Base-by-base conservation (phyloP, 2,888 invertebrate genomes). In the Drosophila nr. medialis region DNA sequence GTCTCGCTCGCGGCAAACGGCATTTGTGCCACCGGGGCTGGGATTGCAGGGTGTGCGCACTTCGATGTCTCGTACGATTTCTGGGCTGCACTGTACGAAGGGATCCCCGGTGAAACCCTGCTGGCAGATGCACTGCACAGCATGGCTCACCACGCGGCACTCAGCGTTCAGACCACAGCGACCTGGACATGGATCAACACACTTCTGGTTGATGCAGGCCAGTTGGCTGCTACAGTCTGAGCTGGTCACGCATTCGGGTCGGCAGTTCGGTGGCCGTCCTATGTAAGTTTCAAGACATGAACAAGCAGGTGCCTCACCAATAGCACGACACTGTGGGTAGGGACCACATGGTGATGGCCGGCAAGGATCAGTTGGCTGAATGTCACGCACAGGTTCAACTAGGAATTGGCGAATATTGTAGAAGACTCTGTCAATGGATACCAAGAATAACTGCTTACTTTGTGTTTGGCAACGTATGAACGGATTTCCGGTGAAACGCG, bases 311-410 rank as follows among this genome's bases (percentile, higher is more conserved):
- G 95, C 94, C 48, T 95, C 95, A 54, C 95, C 95, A 15, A 94
- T 93, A 75, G 95, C 94, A 90, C 95, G 95, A 86, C 97, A 97
- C 88, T 96, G 94, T 1, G 96, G 94, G 91, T 96, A 95, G 1
- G 96, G 95, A n/a, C 97, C 97, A 91, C 97, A 97, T 1, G 97
- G 97, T 42, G 96, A 96, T 60, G 96, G 96, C 63, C 94, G 93
- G 88, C 97, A 97, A n/a, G 96, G 96, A 86, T 96, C 95, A 36
- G 94, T 92, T 34, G 93, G 93, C 60, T 93, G 88, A 67, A 92
- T 80, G 81, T 93, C 92, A 49, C 92, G 91, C 77, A 93, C 93
- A 27, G 94, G 94, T 84, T 92, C 93, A 85, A 93, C 94, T 93
- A 29, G 10, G 34, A 42, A 30, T 45, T 15, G 49, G 11, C 15